Percentiles rank a stretch among this genome's conserved stretches.
phyloP scores from a whole-genome alignment of 2,797 vertebrate species.

The Apodemus agrarius region DNA sequence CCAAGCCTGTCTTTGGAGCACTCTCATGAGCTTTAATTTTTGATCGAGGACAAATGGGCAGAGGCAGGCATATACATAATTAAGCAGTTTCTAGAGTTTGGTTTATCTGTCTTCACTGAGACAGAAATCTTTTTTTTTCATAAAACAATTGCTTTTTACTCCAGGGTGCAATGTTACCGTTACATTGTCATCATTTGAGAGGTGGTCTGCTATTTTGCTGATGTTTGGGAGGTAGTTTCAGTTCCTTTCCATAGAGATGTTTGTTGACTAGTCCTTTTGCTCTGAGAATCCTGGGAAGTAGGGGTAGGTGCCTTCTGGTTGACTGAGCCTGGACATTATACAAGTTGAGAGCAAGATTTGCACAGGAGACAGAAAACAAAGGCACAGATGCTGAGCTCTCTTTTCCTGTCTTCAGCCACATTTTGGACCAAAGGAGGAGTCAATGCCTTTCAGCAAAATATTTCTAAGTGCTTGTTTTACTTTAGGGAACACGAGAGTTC shows the following conservation, averaged over 20 bases:
- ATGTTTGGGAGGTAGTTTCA: not conserved
- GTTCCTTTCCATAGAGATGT: not conserved
- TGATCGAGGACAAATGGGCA: not conserved
- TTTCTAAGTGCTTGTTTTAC: not conserved
- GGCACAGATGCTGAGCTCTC: not conserved
- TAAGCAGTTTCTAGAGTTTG: not conserved
- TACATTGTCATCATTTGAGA: not conserved
- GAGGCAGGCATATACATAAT: not conserved
- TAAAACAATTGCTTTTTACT: not conserved
- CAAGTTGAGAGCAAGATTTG: not conserved
- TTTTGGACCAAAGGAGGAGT: not conserved
- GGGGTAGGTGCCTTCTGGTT: not conserved
- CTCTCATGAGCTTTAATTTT: not conserved
- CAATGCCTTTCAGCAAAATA: not conserved
- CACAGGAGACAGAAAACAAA: not conserved
- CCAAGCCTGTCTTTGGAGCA: not conserved
- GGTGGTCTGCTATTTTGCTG: no score
- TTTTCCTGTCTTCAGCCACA: not conserved
- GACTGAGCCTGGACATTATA: not conserved
- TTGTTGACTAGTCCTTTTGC: not conserved
- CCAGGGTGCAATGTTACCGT: not conserved
- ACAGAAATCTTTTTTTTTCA: not conserved
- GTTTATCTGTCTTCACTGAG: not conserved
- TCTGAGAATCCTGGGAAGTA: not conserved
- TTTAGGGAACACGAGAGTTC: not conserved